Percentiles rank a stretch among this genome's conserved stretches.
Conservation (phyloP, 2,797 vertebrate genomes). For the Esox lucius region DNA sequence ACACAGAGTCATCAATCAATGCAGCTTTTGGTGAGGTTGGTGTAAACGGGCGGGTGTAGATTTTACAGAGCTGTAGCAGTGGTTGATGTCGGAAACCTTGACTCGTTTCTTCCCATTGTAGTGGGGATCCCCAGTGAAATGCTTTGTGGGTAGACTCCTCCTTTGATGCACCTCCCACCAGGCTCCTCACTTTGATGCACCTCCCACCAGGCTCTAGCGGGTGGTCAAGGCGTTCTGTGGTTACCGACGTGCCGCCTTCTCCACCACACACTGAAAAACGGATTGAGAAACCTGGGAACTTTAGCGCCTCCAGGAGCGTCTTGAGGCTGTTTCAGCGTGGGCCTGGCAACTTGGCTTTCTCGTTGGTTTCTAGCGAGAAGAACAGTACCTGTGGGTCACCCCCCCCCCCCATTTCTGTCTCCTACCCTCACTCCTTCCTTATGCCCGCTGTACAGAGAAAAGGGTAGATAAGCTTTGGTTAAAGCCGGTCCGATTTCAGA, state of each 20-base stretch:
- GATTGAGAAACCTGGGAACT: neutral
- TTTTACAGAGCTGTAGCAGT: neutral
- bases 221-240: neutral
- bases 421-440: conserved; percentile 24
- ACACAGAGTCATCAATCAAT: neutral
- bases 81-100: conserved; percentile 1
- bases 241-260: neutral
- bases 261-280: neutral
- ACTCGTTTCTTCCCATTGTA: neutral
- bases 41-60: neutral
- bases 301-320: neutral
- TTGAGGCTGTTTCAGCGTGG: conserved; percentile 22
- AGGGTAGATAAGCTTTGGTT: conserved; percentile 27
- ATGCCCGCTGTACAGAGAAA: conserved; percentile 9
- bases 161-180: neutral
- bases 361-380: neutral
- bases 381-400: conserved; percentile 15
- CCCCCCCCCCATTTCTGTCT: conserved; percentile 13
- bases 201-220: neutral
- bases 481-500: conserved; percentile 27
- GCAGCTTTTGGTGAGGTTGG: neutral
- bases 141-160: neutral
- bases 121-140: neutral
- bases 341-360: neutral
- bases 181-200: too few species aligned